A percentile compares a stretch with the other conserved stretches of the same genome.
phyloP scores from a whole-genome alignment of 2,888 invertebrate species.

The Eulithis testata region DNA sequence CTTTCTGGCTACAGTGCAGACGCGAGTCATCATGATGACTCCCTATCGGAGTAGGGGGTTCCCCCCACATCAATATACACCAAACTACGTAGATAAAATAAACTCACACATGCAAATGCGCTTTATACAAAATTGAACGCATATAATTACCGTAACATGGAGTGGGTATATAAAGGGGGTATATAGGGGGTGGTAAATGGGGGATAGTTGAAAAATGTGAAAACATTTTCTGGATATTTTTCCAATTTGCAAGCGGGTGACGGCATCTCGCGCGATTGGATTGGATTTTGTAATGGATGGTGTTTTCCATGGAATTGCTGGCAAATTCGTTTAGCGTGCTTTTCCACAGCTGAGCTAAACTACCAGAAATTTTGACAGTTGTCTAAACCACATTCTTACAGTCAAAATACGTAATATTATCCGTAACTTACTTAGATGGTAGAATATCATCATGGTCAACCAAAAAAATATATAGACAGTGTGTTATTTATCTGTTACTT shows the following conservation, averaged over 20 bases:
- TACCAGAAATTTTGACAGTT: too few relatives aligned
- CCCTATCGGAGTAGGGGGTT: constrained; percentile 46
- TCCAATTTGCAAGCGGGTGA: constrained; percentile 50
- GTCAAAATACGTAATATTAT: too few relatives aligned
- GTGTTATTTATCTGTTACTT: background rate
- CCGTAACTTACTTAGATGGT: too few relatives aligned
- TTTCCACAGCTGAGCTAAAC: too few relatives aligned
- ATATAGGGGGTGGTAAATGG: constrained; percentile 39
- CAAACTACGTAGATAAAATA: constrained; percentile 76
- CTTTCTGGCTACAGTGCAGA: constrained; percentile 72
- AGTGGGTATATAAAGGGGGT: constrained; percentile 10
- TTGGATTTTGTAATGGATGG: constrained; percentile 26
- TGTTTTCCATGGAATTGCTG: constrained; percentile 17
- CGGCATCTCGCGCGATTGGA: constrained; percentile 13
- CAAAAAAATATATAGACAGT: too few relatives aligned
- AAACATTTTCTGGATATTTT: constrained; percentile 63
- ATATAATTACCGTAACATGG: constrained; percentile 76
- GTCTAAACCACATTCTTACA: too few relatives aligned
- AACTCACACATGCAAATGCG: constrained; percentile 52
- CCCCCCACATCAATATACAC: constrained; percentile 71
- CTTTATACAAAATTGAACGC: constrained; percentile 76
- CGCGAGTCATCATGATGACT: constrained; percentile 72
- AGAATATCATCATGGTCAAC: too few relatives aligned
- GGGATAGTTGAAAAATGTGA: constrained; percentile 54
- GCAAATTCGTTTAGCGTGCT: background rate